These are phyloP conservation scores for Andinoacara biseriatus DNA, from an alignment of 2,113 vertebrate genomes.

Conservation along the genomic window DNA sequence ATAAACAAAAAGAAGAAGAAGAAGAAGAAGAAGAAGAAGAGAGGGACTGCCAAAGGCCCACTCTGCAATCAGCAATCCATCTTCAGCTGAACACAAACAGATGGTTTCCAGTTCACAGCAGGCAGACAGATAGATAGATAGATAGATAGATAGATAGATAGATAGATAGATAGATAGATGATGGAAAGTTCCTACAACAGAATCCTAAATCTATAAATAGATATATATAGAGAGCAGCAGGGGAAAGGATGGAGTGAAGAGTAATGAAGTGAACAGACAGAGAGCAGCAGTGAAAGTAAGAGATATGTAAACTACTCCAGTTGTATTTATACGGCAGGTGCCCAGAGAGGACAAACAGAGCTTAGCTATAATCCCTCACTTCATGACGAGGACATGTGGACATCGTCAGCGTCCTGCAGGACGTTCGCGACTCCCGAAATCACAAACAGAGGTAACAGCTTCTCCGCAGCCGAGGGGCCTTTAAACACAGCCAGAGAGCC, in stretches of 20 bases:
- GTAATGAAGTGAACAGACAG: background rate
- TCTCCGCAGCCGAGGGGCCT: background rate
- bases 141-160: background rate
- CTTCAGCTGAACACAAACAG: background rate
- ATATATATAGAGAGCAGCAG: too few relatives aligned
- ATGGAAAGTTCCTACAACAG: background rate
- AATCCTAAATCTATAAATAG: background rate
- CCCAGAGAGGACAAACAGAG: constrained; percentile 55
- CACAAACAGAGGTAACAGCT: too few relatives aligned
- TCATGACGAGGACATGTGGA: constrained; percentile 21
- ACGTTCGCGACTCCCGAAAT: too few relatives aligned
- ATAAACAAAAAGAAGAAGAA: too few relatives aligned
- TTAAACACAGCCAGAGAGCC: background rate
- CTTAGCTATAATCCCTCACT: constrained; percentile 45
- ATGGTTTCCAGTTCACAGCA: background rate
- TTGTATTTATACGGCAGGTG: constrained; percentile 45
- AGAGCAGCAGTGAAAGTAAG: background rate
- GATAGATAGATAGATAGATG: fast-evolving
- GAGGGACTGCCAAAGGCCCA: background rate
- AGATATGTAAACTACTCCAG: constrained; percentile 37
- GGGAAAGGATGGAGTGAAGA: too few relatives aligned
- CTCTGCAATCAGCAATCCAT: background rate
- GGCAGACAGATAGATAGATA: background rate
- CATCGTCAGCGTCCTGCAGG: constrained; percentile 18
- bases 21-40: background rate